Evolutionary conservation across 2,888 invertebrate species (phyloP).

Genomic region (Anthophora plumipes): DNA sequence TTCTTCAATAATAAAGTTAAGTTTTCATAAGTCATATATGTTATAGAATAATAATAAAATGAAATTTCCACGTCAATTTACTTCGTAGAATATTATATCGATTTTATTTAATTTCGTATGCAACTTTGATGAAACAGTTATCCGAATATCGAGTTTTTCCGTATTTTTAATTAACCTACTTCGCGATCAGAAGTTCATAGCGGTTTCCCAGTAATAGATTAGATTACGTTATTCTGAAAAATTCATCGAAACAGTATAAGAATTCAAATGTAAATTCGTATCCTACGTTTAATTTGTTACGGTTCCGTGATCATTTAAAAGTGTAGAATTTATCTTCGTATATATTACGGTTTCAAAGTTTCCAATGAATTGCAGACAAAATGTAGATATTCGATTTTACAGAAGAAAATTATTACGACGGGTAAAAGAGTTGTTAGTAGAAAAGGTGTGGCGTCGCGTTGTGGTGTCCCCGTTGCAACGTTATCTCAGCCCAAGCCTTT

Average conservation of each 20-base stretch:
- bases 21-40: not conserved
- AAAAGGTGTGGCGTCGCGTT: constrained; percentile 33
- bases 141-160: not conserved
- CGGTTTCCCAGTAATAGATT: not conserved
- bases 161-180: constrained; percentile 5
- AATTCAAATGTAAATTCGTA: not conserved
- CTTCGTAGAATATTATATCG: not conserved
- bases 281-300: not conserved
- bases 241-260: too few species aligned
- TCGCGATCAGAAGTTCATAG: not conserved
- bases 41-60: not conserved
- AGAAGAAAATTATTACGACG: constrained; percentile 9
- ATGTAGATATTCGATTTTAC: not conserved
- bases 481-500: constrained; percentile 20
- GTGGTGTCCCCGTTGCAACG: constrained; percentile 28
- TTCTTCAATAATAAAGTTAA: too few species aligned
- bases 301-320: not conserved
- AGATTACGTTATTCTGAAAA: too few species aligned
- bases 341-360: not conserved
- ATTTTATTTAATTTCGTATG: not conserved
- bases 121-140: not conserved
- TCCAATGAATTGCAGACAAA: not conserved
- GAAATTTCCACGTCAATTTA: not conserved
- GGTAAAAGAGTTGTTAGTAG: constrained; percentile 30
- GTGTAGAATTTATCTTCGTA: not conserved